Conservation (phyloP, 2,113 vertebrate species). For the Lutjanus erythropterus region DNA sequence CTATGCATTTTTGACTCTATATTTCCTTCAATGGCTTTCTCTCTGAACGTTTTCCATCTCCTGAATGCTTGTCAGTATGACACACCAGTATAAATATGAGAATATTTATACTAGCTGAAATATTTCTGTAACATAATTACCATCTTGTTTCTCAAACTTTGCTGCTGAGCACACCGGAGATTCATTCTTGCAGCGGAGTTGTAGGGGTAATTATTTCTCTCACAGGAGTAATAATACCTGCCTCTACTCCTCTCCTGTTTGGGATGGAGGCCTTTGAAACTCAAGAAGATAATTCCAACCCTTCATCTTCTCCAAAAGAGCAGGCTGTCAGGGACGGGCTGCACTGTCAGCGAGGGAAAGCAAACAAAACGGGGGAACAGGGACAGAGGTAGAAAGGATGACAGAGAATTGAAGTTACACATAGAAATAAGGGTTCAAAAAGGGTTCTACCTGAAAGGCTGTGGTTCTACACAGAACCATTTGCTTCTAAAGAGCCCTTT, state of each 20-base stretch:
- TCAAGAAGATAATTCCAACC: slow-evolving; percentile 63
- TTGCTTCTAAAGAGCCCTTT: too few relatives aligned
- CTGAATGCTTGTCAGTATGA: slow-evolving; percentile 36
- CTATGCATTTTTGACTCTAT: slow-evolving; percentile 27
- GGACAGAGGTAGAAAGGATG: slow-evolving; percentile 9
- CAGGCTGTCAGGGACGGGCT: slow-evolving; percentile 38
- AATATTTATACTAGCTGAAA: slow-evolving; percentile 64
- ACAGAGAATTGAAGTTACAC: too few relatives aligned
- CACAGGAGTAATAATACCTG: slow-evolving; percentile 52
- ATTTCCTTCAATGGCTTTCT: slow-evolving; percentile 40
- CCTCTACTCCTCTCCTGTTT: slow-evolving; percentile 38
- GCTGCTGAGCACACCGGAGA: slow-evolving; percentile 22
- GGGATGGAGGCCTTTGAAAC: slow-evolving; percentile 64
- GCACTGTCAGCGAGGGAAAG: slow-evolving; percentile 41
- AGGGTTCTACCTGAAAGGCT: too few relatives aligned
- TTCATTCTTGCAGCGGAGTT: slow-evolving; percentile 25
- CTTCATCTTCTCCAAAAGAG: slow-evolving; percentile 53
- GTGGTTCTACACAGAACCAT: too few relatives aligned
- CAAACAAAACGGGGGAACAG: slow-evolving; percentile 13
- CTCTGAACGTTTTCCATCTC: slow-evolving; percentile 30
- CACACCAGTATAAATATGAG: slow-evolving; percentile 50
- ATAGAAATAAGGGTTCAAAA: too few relatives aligned
- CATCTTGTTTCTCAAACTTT: slow-evolving; percentile 44
- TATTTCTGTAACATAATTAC: slow-evolving; percentile 71
- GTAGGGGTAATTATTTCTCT: slow-evolving; percentile 62